Evolutionary conservation across 2,797 vertebrate species (phyloP).

Genomic region (Acanthiza pusilla): DNA sequence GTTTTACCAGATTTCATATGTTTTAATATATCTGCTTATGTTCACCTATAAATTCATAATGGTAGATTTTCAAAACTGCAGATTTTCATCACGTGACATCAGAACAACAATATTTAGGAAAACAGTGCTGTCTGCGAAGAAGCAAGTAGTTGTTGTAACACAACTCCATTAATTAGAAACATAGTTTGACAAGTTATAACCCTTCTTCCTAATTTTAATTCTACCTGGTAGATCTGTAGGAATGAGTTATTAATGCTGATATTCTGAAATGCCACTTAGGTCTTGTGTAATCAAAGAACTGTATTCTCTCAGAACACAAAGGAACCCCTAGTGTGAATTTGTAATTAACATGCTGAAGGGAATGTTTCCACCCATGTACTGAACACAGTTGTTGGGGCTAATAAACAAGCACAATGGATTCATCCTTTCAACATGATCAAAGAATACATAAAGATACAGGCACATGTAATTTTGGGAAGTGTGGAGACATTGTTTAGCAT

Average conservation of each 20-base stretch:
- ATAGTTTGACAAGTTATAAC: conserved; percentile 58
- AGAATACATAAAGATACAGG: conserved; percentile 55
- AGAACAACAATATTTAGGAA: background rate
- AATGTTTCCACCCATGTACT: conserved; percentile 51
- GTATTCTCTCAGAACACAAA: conserved; percentile 71
- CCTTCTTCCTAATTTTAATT: conserved; percentile 67
- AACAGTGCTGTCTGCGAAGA: background rate
- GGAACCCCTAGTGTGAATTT: conserved; percentile 59
- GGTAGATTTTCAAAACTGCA: background rate
- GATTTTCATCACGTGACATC: background rate
- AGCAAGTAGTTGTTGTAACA: background rate
- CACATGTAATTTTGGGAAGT: conserved; percentile 39
- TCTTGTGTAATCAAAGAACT: conserved; percentile 67
- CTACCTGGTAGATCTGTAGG: conserved; percentile 60
- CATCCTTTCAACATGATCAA: conserved; percentile 62
- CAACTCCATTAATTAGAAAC: conserved; percentile 53
- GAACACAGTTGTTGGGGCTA: conserved; percentile 43
- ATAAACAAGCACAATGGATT: conserved; percentile 62
- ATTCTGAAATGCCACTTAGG: conserved; percentile 67
- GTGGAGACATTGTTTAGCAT: conserved; percentile 48
- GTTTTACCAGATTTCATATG: background rate
- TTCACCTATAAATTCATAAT: background rate
- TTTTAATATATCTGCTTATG: background rate
- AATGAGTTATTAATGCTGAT: conserved; percentile 71
- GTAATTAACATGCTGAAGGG: conserved; percentile 63